phyloP scores from a whole-genome alignment of 2,888 invertebrate species.

The Agrochola litura region DNA sequence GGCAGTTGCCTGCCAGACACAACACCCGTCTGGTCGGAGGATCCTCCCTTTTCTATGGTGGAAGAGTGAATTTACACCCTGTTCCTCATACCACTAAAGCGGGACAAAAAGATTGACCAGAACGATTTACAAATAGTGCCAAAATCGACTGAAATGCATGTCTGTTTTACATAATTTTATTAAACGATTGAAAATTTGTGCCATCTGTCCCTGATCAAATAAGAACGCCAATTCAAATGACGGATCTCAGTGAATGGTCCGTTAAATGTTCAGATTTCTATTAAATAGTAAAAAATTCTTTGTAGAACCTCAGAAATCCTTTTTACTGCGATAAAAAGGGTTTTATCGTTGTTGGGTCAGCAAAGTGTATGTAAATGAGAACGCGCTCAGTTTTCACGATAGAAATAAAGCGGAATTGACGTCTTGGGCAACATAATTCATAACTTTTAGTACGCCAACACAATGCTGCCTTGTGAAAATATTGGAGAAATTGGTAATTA shows the following conservation, averaged over 20 bases:
- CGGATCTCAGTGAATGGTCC: slow-evolving; percentile 64
- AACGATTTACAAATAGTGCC: neutral
- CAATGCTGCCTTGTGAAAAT: slow-evolving; percentile 52
- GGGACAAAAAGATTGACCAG: neutral
- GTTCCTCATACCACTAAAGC: too few species aligned
- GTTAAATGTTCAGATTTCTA: slow-evolving; percentile 73
- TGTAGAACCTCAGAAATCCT: slow-evolving; percentile 83
- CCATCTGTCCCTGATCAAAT: slow-evolving; percentile 65
- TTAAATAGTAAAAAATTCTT: slow-evolving; percentile 79
- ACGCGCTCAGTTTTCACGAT: slow-evolving; percentile 78
- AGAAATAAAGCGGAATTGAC: slow-evolving; percentile 82
- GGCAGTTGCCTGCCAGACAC: too few species aligned
- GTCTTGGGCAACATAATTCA: slow-evolving; percentile 78
- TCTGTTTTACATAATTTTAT: slow-evolving; percentile 17
- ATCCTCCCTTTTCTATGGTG: too few species aligned
- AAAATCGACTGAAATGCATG: neutral
- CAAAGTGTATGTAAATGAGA: slow-evolving; percentile 89
- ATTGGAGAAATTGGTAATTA: slow-evolving; percentile 45
- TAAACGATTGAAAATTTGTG: slow-evolving; percentile 44
- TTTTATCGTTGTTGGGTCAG: slow-evolving; percentile 88
- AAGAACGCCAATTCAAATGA: slow-evolving; percentile 70
- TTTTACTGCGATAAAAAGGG: slow-evolving; percentile 86
- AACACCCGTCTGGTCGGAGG: too few species aligned
- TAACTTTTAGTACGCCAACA: slow-evolving; percentile 65
- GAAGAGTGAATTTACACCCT: too few species aligned